A percentile compares a stretch with the other conserved stretches of the same genome.
Conservation (phyloP, 2,113 vertebrate species). For the Hydropotes inermis region DNA sequence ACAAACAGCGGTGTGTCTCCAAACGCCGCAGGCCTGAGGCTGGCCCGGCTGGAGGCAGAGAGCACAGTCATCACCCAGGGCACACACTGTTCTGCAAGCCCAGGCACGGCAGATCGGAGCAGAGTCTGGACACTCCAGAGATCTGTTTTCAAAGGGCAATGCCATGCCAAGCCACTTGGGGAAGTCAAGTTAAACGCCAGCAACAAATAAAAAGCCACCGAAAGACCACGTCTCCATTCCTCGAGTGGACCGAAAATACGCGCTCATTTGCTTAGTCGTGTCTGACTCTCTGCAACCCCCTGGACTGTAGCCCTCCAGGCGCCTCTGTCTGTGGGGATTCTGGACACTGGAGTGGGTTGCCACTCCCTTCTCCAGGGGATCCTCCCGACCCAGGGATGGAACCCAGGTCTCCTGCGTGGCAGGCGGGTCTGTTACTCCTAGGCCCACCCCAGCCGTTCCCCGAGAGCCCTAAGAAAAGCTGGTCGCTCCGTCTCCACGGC, state of each 20-base stretch:
- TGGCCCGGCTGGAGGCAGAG: background rate
- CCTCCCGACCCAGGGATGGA: background rate
- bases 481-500: rapidly evolving
- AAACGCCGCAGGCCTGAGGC: rapidly evolving
- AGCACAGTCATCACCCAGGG: too few relatives aligned
- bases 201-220: background rate
- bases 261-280: background rate
- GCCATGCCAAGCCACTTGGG: background rate
- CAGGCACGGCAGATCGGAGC: rapidly evolving
- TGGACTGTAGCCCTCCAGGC: background rate
- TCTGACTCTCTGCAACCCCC: background rate
- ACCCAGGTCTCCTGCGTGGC: background rate
- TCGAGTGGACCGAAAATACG: background rate
- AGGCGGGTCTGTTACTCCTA: background rate
- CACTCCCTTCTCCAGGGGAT: background rate
- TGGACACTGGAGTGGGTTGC: background rate
- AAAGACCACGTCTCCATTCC: background rate
- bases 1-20: too few relatives aligned
- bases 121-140: background rate
- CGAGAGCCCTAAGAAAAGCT: background rate
- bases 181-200: rapidly evolving
- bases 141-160: background rate
- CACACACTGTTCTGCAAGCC: background rate
- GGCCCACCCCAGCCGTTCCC: rapidly evolving
- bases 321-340: background rate